phyloP scores from a whole-genome alignment of 2,888 invertebrate genomes.

The Metallyticus violacea region DNA sequence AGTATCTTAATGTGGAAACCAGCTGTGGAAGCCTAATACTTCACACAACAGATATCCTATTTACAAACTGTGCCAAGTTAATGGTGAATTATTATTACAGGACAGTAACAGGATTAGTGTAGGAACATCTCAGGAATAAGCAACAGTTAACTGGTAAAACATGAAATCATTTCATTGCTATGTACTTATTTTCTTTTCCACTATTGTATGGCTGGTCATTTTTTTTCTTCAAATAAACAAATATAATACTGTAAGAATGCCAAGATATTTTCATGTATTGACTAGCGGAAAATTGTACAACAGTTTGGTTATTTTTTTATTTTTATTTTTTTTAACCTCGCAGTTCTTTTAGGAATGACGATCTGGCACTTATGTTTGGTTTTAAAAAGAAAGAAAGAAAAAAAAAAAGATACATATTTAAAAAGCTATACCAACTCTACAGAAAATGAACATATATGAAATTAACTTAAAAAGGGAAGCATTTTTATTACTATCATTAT shows the following conservation, averaged over 20 bases:
- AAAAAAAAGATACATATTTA: slow-evolving; percentile 14
- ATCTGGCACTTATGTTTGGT: slow-evolving; percentile 4
- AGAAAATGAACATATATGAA: slow-evolving; percentile 13
- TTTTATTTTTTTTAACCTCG: neutral
- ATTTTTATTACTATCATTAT: slow-evolving; percentile 19
- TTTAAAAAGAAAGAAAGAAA: slow-evolving; percentile 1
- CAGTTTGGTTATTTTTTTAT: too few relatives aligned
- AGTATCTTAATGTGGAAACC: too few relatives aligned
- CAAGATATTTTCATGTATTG: slow-evolving; percentile 18
- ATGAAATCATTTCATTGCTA: neutral
- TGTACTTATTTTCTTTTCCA: neutral
- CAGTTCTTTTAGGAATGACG: slow-evolving; percentile 14
- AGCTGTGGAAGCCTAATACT: too few relatives aligned
- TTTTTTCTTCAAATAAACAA: slow-evolving; percentile 1
- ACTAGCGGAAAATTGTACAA: slow-evolving; percentile 25
- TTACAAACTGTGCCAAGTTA: neutral
- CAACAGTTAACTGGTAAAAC: neutral
- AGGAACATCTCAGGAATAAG: neutral
- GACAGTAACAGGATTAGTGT: neutral
- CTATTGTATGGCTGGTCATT: neutral
- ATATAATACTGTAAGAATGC: slow-evolving; percentile 13
- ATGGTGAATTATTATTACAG: too few relatives aligned
- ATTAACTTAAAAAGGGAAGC: slow-evolving; percentile 29
- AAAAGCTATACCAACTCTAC: slow-evolving; percentile 13
- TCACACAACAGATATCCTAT: neutral